Percentiles rank a stretch among this genome's conserved stretches.
Evolutionary conservation across 2,113 vertebrate genomes (phyloP).

Genomic region (Xyliphius kryptos): DNA sequence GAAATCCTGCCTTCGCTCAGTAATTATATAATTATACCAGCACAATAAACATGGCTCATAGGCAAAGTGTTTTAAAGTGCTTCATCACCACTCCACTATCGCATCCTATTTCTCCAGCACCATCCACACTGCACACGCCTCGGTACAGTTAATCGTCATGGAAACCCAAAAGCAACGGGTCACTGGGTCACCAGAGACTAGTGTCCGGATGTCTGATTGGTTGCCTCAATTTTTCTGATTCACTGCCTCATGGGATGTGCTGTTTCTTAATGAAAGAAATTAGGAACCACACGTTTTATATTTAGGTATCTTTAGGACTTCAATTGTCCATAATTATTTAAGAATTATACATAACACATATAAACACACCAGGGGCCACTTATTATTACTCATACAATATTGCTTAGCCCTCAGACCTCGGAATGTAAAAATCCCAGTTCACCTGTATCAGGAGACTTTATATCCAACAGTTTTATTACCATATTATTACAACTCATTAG

Average conservation of each 20-base stretch:
- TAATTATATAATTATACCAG: not conserved
- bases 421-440: too few species aligned
- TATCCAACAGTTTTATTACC: too few species aligned
- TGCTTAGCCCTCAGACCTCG: too few species aligned
- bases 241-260: constrained; percentile 22
- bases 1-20: not conserved
- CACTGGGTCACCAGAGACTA: constrained; percentile 56
- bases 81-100: constrained; percentile 14
- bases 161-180: constrained; percentile 56
- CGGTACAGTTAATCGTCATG: constrained; percentile 53
- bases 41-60: not conserved
- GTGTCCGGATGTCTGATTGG: constrained; percentile 50
- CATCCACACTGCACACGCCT: constrained; percentile 38
- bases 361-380: too few species aligned
- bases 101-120: constrained; percentile 14
- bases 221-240: constrained; percentile 36
- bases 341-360: too few species aligned
- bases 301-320: too few species aligned
- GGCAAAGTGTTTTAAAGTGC: not conserved
- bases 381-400: too few species aligned
- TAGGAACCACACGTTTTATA: not conserved
- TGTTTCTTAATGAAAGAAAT: not conserved
- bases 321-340: too few species aligned
- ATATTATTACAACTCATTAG: too few species aligned
- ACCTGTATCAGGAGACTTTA: too few species aligned